These are phyloP conservation scores for Tragopan temminckii DNA, from an alignment of 2,797 vertebrate species.

Conservation along the genomic window DNA sequence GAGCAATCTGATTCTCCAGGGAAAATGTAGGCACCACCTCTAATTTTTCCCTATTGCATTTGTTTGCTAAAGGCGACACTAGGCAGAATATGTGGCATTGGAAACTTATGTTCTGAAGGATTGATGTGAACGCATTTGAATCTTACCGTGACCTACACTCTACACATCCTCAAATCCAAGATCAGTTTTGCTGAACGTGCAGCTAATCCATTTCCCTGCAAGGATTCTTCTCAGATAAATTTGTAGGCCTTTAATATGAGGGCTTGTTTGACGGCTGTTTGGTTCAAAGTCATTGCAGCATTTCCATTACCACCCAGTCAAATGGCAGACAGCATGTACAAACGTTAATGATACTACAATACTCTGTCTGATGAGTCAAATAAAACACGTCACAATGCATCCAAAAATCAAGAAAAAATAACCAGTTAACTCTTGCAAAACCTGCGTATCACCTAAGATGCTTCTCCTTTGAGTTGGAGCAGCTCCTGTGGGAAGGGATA, in stretches of 20 bases:
- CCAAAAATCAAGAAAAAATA: neutral
- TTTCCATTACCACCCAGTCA: neutral
- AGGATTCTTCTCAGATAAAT: conserved; percentile 33
- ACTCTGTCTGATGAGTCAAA: neutral
- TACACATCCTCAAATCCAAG: neutral
- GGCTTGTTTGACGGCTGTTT: neutral
- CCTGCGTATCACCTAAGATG: neutral
- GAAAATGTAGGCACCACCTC: neutral
- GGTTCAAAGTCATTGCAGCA: neutral
- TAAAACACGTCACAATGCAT: neutral
- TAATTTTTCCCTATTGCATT: neutral
- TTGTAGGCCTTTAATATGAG: conserved; percentile 18
- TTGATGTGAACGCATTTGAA: conserved; percentile 13
- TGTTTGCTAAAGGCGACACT: conserved; percentile 6
- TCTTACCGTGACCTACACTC: neutral
- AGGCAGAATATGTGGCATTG: neutral
- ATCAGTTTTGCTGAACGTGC: neutral
- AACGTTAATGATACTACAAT: neutral
- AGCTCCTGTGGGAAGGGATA: neutral
- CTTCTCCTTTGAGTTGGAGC: neutral
- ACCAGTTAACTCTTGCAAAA: neutral
- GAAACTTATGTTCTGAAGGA: conserved; percentile 13
- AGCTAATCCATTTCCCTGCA: neutral
- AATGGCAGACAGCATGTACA: neutral
- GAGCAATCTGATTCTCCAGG: neutral